Evolutionary conservation across 2,888 invertebrate genomes (phyloP).

Genomic region (Augiades crinisus): DNA sequence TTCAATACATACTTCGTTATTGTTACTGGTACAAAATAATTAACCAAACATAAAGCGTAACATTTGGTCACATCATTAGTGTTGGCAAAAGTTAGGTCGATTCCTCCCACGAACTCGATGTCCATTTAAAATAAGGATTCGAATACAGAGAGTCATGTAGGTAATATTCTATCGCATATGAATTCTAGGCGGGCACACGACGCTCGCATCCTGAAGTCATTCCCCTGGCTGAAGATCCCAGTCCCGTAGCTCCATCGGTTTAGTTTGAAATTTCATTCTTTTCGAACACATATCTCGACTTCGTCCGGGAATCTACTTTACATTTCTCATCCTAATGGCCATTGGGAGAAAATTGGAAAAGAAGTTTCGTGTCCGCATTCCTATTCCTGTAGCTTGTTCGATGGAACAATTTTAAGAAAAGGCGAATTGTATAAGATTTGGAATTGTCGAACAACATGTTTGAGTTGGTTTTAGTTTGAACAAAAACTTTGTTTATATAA

Average conservation of each 20-base stretch:
- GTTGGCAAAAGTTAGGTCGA: too few relatives aligned
- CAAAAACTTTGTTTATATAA: neutral
- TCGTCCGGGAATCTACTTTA: constrained; percentile 76
- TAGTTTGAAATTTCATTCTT: constrained; percentile 76
- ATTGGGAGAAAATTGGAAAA: constrained; percentile 80
- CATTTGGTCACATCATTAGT: too few relatives aligned
- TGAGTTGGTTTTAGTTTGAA: neutral
- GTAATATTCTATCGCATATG: constrained; percentile 21
- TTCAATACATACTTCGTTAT: too few relatives aligned
- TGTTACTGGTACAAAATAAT: too few relatives aligned
- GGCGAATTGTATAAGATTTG: constrained; percentile 25
- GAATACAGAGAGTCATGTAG: constrained; percentile 21
- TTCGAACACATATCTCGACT: constrained; percentile 75
- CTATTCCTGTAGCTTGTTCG: constrained; percentile 38
- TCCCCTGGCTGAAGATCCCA: constrained; percentile 43
- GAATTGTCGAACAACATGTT: constrained; percentile 4
- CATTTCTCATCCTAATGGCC: constrained; percentile 81
- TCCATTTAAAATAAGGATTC: too few relatives aligned
- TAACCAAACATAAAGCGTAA: too few relatives aligned
- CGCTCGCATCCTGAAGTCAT: constrained; percentile 46
- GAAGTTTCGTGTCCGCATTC: constrained; percentile 70
- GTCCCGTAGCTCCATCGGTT: constrained; percentile 55
- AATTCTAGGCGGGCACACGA: constrained; percentile 27
- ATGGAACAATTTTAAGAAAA: constrained; percentile 24
- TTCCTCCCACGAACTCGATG: too few relatives aligned